Conservation (phyloP, 2,113 vertebrate genomes). For the Aegithalos caudatus region DNA sequence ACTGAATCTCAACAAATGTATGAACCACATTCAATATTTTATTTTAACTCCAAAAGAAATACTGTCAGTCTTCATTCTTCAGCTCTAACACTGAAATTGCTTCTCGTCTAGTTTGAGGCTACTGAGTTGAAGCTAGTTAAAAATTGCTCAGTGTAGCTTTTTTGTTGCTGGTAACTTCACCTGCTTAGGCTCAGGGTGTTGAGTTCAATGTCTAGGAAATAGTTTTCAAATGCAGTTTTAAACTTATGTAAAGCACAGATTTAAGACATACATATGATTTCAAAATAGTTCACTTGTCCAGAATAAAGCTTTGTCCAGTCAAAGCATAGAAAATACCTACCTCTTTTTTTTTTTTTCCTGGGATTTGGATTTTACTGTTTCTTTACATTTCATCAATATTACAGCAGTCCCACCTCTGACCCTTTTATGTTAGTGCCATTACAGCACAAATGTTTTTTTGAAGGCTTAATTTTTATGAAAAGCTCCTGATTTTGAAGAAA, state of each 20-base stretch:
- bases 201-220: not conserved
- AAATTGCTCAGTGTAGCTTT: not conserved
- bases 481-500: not conserved
- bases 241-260: not conserved
- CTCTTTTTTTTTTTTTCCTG: rapidly evolving
- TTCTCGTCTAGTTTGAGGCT: not conserved
- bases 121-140: not conserved
- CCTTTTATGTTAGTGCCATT: not conserved
- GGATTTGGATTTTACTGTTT: not conserved
- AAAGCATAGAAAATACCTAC: not conserved
- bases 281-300: not conserved
- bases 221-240: not conserved
- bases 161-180: not conserved
- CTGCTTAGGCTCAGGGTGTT: not conserved
- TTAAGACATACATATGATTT: not conserved
- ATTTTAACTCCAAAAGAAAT: not conserved
- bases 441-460: not conserved
- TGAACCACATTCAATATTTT: rapidly evolving
- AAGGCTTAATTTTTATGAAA: not conserved
- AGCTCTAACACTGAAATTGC: not conserved
- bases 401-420: not conserved
- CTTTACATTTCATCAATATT: not conserved
- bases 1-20: not conserved
- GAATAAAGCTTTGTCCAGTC: not conserved
- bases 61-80: not conserved